Evolutionary conservation across 2,797 vertebrate genomes (phyloP).

Genomic region (Aldrovandia affinis): DNA sequence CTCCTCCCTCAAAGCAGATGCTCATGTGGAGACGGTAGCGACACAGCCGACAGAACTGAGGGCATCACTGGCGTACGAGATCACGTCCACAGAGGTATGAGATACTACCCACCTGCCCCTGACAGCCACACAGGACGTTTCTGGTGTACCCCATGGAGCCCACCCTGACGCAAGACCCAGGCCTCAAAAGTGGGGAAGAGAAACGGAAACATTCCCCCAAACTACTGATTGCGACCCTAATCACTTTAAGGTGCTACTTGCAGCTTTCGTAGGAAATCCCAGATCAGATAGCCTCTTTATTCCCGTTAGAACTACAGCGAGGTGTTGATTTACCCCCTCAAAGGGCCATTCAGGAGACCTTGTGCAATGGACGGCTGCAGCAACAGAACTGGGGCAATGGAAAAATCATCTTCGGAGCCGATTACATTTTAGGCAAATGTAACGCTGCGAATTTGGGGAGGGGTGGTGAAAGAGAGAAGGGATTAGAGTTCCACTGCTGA

Average conservation of each 20-base stretch:
- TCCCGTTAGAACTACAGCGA: conserved; percentile 61
- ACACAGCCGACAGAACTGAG: conserved; percentile 29
- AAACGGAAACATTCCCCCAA: conserved; percentile 36
- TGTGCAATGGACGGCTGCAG: conserved; percentile 45
- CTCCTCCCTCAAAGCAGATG: neutral
- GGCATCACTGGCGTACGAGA: conserved; percentile 16
- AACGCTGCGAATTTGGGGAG: conserved; percentile 59
- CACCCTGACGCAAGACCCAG: conserved; percentile 57
- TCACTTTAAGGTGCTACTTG: conserved; percentile 65
- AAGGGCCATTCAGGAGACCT: conserved; percentile 51
- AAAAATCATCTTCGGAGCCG: conserved; percentile 60
- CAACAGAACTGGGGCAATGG: conserved; percentile 52
- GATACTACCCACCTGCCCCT: neutral
- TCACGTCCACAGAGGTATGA: neutral
- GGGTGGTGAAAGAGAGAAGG: conserved; percentile 5
- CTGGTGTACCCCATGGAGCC: conserved; percentile 34
- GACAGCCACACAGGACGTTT: neutral
- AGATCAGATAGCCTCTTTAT: conserved; percentile 65
- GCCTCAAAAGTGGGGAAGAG: neutral
- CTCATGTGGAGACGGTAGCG: neutral
- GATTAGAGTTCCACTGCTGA: conserved; percentile 53
- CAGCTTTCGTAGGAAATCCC: conserved; percentile 61
- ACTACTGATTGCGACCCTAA: conserved; percentile 65
- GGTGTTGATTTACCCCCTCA: conserved; percentile 69
- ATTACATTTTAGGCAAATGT: conserved; percentile 55